Conservation (phyloP, 1,140 invertebrate genomes). For the Drosophila bocqueti region DNA sequence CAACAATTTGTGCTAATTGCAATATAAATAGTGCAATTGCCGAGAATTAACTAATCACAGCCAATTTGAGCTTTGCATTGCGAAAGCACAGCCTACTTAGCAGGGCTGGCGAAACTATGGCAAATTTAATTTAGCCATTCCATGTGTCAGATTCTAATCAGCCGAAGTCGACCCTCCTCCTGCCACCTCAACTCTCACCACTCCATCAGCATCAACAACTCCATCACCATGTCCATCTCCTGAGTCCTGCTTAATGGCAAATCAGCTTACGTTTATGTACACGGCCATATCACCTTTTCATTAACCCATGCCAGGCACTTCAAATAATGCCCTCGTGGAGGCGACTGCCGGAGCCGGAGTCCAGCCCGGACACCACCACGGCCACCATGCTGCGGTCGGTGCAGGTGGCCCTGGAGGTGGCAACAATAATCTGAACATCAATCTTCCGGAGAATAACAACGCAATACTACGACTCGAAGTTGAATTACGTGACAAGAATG, state of each 20-base stretch:
- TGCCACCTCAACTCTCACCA: not conserved
- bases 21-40: slow-evolving; percentile 59
- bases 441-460: slow-evolving; percentile 83
- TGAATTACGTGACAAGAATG: slow-evolving; percentile 85
- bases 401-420: slow-evolving; percentile 50
- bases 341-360: slow-evolving; percentile 5
- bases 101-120: not conserved
- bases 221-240: not conserved
- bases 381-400: slow-evolving; percentile 25
- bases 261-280: slow-evolving; percentile 45
- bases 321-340: slow-evolving; percentile 63
- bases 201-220: slow-evolving; percentile 1
- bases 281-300: slow-evolving; percentile 56
- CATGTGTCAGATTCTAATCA: slow-evolving; percentile 9
- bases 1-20: slow-evolving; percentile 59
- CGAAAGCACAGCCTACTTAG: not conserved
- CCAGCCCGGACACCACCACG: slow-evolving; percentile 37
- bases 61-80: slow-evolving; percentile 8
- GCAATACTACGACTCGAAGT: slow-evolving; percentile 85
- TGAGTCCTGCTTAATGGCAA: slow-evolving; percentile 32
- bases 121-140: slow-evolving; percentile 24
- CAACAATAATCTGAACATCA: slow-evolving; percentile 85
- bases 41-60: slow-evolving; percentile 43
- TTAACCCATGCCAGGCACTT: slow-evolving; percentile 71
- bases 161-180: not conserved